Evolutionary conservation across 1,140 invertebrate genomes (phyloP).

Genomic region (Sinella curviseta): DNA sequence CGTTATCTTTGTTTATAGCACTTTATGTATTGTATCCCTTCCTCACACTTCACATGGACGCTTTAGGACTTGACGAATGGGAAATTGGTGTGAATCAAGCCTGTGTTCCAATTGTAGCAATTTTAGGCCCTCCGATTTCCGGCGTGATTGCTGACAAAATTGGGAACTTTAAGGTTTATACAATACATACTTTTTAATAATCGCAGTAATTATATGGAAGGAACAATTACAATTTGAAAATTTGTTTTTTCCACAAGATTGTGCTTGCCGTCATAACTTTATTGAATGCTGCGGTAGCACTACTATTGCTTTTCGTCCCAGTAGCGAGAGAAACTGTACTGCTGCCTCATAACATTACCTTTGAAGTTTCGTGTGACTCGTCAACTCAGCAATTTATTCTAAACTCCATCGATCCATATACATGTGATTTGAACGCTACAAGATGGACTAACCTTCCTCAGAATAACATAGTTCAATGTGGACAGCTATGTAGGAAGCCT

Average conservation of each 20-base stretch:
- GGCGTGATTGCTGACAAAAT: constrained; percentile 76
- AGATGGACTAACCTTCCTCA: background rate
- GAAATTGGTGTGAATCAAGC: constrained; percentile 85
- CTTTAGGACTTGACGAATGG: constrained; percentile 76
- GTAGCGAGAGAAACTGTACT: constrained; percentile 68
- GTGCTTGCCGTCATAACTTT: constrained; percentile 68
- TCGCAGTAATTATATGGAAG: background rate
- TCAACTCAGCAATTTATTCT: constrained; percentile 13
- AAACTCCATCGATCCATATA: constrained; percentile 17
- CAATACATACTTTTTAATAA: too few relatives aligned
- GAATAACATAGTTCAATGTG: background rate
- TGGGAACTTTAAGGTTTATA: constrained; percentile 74
- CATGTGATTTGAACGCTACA: constrained; percentile 13
- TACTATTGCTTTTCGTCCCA: constrained; percentile 69
- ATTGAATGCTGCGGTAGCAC: constrained; percentile 66
- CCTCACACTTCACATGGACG: constrained; percentile 80
- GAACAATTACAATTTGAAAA: constrained; percentile 24
- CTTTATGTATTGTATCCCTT: constrained; percentile 78
- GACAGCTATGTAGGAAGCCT: background rate
- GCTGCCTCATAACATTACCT: constrained; percentile 63
- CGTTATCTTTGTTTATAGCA: constrained; percentile 58
- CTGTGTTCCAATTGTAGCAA: constrained; percentile 73
- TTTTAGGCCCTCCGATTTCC: constrained; percentile 75
- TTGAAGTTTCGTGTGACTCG: constrained; percentile 59
- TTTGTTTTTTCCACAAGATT: constrained; percentile 58